Base-by-base conservation (phyloP, 2,113 vertebrate genomes). In the Gnathonemus longibarbis region DNA sequence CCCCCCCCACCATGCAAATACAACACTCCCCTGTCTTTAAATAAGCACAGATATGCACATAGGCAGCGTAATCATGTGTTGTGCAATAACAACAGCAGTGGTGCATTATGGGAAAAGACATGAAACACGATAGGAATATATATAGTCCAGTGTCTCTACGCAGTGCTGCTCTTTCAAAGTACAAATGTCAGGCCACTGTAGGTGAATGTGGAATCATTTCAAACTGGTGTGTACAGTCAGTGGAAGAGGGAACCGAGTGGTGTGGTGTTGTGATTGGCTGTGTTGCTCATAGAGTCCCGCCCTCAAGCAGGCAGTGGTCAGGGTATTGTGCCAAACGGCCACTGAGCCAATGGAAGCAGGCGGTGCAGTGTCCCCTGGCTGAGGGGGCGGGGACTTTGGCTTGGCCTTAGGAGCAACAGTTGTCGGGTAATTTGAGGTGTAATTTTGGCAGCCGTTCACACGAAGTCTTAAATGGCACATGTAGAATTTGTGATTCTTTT, bases 351-450 rank as follows among this genome's bases (percentile, higher is more conserved):
- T 50, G 8, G 24, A 27, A 24, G 45, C 21, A 15, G n/a, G 3
- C 0, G 1, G 10, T 27, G n/a, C 1, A 1, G 48, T 0, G 4
- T 86, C 45, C 4, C 24, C 45, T 86, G 8, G 45, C 24, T n/a
- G 10, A 50, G 11, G 46, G 83, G 84, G 84, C n/a, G 19, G 84
- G 84, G 9, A 27, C 84, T 50, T 50, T 86, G 48, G 46, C 21
- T 86, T 86, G 84, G 46, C 46, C 17, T 24, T 49, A 85, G 42
- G 84, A 15, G 24, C 45, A 50, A 31, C 45, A 86, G 42, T 86
- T 50, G 84, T 46, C 84, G 24, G 84, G 46, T 86, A 86, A 86
- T 86, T 86, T 86, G 84, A 86, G 48, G n/a, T 86, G 84, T 50
- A 31, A 86, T 86, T 86, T 86, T 86, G 84, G 45, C 46, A 27